Evolutionary conservation across 2,888 invertebrate genomes (phyloP).

Genomic region (Elmis aenea): DNA sequence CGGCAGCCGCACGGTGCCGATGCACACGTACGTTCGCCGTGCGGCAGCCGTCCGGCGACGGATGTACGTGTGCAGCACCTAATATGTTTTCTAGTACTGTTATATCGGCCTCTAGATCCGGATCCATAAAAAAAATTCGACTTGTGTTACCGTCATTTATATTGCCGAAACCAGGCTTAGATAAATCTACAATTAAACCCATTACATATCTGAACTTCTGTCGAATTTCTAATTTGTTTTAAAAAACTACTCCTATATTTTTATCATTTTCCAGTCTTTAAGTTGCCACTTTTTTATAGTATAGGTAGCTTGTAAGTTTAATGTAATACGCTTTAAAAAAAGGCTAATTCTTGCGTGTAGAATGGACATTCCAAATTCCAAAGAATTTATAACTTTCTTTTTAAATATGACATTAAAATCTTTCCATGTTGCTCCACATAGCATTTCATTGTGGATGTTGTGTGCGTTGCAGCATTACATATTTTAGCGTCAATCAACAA

Average conservation of each 20-base stretch:
- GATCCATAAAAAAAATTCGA: conserved; percentile 25
- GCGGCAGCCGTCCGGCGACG: too few species aligned
- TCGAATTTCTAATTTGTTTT: conserved; percentile 11
- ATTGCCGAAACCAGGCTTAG: conserved; percentile 30
- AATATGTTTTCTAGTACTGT: conserved; percentile 14
- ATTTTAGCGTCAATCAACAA: conserved; percentile 25
- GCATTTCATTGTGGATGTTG: conserved; percentile 19
- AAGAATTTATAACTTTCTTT: conserved; percentile 1
- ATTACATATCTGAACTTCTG: conserved; percentile 21
- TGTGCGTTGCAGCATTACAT: conserved; percentile 21
- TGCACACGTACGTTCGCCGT: too few species aligned
- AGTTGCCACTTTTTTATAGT: conserved; percentile 30
- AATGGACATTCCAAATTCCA: conserved; percentile 27
- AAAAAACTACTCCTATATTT: conserved; percentile 6
- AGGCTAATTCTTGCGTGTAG: conserved; percentile 31
- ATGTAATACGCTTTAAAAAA: conserved; percentile 32
- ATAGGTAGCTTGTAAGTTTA: conserved; percentile 31
- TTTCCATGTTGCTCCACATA: conserved; percentile 19
- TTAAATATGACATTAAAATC: conserved; percentile 17
- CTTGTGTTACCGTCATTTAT: conserved; percentile 33
- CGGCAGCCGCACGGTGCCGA: too few species aligned
- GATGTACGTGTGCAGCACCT: too few species aligned
- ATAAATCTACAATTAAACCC: conserved; percentile 31
- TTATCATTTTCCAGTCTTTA: too few species aligned
- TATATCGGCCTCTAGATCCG: conserved; percentile 14